Evolutionary conservation across 2,797 vertebrate genomes (phyloP).

Genomic region (Paramormyrops hopkinsi): DNA sequence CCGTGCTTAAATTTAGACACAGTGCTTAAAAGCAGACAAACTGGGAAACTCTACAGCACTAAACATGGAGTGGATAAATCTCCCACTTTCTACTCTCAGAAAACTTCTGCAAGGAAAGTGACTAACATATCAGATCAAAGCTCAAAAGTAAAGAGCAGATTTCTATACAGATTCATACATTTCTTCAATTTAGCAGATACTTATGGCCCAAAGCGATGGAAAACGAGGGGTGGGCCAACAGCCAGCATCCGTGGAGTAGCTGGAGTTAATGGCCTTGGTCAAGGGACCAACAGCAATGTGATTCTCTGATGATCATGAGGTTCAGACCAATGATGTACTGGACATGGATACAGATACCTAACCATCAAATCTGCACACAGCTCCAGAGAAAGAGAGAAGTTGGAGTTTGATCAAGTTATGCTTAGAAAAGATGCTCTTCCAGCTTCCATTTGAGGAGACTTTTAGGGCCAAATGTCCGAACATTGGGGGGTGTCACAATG

Average conservation of each 20-base stretch:
- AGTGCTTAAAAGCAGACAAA: not conserved
- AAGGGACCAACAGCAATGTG: not conserved
- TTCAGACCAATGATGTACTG: not conserved
- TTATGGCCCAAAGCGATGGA: not conserved
- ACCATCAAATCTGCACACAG: not conserved
- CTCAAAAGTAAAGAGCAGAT: not conserved
- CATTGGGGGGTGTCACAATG: not conserved
- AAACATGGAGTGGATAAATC: not conserved
- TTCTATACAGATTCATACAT: not conserved
- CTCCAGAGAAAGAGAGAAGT: not conserved
- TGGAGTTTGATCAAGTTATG: not conserved
- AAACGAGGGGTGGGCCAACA: not conserved
- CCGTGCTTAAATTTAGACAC: not conserved
- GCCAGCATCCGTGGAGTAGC: not conserved
- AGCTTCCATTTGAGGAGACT: not conserved
- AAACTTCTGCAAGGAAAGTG: not conserved
- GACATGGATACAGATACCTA: slow-evolving; percentile 13
- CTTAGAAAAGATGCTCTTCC: not conserved
- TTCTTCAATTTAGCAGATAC: not conserved
- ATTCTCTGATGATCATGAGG: not conserved
- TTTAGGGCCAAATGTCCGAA: not conserved
- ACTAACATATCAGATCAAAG: not conserved
- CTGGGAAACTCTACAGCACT: not conserved
- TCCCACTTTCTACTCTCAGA: not conserved
- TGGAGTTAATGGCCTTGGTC: not conserved